Conservation (phyloP, 2,888 invertebrate genomes). For the Perithous albicinctus region DNA sequence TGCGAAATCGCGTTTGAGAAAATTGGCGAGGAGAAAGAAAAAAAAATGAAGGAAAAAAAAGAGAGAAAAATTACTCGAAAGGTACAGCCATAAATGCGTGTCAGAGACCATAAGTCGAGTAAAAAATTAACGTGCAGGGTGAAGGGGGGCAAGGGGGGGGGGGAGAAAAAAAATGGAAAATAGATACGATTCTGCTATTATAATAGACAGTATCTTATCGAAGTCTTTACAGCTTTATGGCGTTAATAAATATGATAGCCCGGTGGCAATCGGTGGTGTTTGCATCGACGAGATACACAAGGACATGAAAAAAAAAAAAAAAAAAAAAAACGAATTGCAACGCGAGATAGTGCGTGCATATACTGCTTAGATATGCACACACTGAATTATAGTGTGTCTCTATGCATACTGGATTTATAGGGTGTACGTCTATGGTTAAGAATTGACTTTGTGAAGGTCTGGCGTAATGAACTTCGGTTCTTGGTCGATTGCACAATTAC, state of each 20-base stretch:
- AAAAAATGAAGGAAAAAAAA: no score
- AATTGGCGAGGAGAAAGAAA: conserved; percentile 30
- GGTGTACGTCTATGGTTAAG: not conserved
- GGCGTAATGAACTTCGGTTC: conserved; percentile 8
- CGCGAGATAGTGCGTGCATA: conserved; percentile 6
- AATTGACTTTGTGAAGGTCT: conserved; percentile 8
- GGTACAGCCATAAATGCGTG: not conserved
- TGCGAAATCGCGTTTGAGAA: conserved; percentile 39
- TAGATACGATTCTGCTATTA: conserved; percentile 31
- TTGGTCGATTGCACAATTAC: not conserved
- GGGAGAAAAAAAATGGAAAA: not conserved
- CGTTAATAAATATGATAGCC: conserved; percentile 55
- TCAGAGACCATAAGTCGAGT: not conserved
- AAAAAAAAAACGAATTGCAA: conserved; percentile 10
- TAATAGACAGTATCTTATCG: conserved; percentile 44
- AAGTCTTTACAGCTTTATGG: conserved; percentile 50
- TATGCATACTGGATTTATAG: conserved; percentile 1
- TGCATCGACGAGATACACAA: conserved; percentile 40
- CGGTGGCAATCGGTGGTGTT: conserved; percentile 43
- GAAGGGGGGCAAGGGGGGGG: no score
- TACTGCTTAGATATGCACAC: conserved; percentile 1
- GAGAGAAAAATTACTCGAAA: not conserved
- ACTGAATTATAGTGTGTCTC: not conserved
- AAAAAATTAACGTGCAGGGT: no score
- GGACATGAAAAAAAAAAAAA: no score